These are phyloP conservation scores for Sebastes iracundus DNA, from an alignment of 2,797 vertebrate genomes.

Conservation along the genomic window DNA sequence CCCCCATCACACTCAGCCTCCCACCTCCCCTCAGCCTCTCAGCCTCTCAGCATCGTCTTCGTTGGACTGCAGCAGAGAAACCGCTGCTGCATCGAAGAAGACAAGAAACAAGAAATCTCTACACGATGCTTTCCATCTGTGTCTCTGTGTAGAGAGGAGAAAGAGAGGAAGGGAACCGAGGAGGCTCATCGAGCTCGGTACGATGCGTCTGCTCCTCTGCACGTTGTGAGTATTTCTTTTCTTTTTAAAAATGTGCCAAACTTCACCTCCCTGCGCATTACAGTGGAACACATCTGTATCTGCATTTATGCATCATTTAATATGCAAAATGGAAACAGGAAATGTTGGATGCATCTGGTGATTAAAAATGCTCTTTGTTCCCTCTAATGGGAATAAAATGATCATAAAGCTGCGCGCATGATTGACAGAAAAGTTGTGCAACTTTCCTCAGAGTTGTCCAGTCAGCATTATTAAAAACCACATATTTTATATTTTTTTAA, in stretches of 20 bases:
- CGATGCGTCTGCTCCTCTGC: constrained; percentile 28
- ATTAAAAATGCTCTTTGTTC: not conserved
- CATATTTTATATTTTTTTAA: not conserved
- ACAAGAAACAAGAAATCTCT: constrained; percentile 15
- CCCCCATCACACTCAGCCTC: constrained; percentile 43
- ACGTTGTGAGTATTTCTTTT: constrained; percentile 54
- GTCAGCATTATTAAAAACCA: not conserved
- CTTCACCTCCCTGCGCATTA: constrained; percentile 11
- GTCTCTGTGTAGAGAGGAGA: constrained; percentile 11
- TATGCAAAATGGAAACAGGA: constrained; percentile 4
- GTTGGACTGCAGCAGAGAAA: constrained; percentile 82
- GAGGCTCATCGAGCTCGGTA: not conserved
- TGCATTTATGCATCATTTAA: not conserved
- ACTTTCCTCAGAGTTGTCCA: constrained; percentile 50
- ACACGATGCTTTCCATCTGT: constrained; percentile 29
- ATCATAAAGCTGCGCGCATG: not conserved
- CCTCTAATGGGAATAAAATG: not conserved
- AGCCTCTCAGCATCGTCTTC: constrained; percentile 57
- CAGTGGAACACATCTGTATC: not conserved
- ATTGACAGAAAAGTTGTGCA: constrained; percentile 59
- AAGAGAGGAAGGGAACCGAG: not conserved
- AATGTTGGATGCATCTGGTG: not conserved
- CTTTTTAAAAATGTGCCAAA: constrained; percentile 6
- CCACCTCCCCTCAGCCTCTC: constrained; percentile 56
- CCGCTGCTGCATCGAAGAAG: constrained; percentile 79